phyloP scores from a whole-genome alignment of 2,113 vertebrate genomes.

The Channa maculata region DNA sequence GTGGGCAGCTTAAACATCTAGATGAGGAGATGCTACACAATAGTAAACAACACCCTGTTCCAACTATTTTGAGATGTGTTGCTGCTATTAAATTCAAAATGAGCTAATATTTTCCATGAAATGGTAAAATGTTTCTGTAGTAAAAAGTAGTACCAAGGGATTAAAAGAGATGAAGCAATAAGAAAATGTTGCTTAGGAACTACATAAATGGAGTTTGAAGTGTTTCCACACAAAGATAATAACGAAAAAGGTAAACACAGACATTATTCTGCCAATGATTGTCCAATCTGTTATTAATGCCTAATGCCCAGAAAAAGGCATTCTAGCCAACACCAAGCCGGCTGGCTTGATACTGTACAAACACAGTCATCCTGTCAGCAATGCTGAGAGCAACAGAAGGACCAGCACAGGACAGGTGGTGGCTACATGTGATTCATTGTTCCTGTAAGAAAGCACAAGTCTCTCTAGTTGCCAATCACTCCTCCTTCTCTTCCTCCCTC shows the following conservation, averaged over 20 bases:
- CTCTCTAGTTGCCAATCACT: slow-evolving; percentile 65
- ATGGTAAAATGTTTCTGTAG: no score
- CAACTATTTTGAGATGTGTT: no score
- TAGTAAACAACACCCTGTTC: no score
- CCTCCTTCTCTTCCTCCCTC: slow-evolving; percentile 38
- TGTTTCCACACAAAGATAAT: slow-evolving; percentile 27
- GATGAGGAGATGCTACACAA: no score
- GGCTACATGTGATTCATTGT: slow-evolving; percentile 80
- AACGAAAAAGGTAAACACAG: slow-evolving; percentile 58
- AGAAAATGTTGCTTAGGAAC: slow-evolving; percentile 9
- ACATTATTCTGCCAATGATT: slow-evolving; percentile 59
- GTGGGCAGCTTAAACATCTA: no score
- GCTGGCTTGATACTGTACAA: slow-evolving; percentile 72
- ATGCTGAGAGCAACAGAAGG: slow-evolving; percentile 75
- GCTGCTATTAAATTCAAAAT: no score
- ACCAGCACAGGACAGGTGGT: slow-evolving; percentile 78
- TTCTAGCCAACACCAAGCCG: slow-evolving; percentile 60
- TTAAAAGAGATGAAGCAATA: slow-evolving; percentile 9
- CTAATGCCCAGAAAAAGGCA: slow-evolving; percentile 59
- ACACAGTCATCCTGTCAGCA: slow-evolving; percentile 71
- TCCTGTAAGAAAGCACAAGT: slow-evolving; percentile 77
- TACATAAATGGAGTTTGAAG: slow-evolving; percentile 22
- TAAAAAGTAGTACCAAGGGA: slow-evolving; percentile 6
- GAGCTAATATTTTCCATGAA: no score
- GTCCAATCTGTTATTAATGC: slow-evolving; percentile 74